A percentile compares a stretch with the other conserved stretches of the same genome.
These are phyloP conservation scores for Archocentrus centrarchus DNA, from an alignment of 2,113 vertebrate genomes.

Conservation along the genomic window DNA sequence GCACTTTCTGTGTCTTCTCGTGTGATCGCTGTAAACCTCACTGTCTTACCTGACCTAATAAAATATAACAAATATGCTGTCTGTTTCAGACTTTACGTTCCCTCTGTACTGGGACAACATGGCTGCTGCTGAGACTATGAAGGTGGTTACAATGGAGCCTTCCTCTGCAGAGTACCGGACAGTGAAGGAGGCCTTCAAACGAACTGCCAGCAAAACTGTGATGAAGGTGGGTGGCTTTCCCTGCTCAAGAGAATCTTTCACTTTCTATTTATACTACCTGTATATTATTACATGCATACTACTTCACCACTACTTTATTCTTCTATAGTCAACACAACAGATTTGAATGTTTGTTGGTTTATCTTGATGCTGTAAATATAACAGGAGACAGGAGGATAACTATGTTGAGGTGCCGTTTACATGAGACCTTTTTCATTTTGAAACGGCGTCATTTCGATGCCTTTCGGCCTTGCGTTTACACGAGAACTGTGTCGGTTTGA, in stretches of 20 bases:
- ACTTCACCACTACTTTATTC: neutral
- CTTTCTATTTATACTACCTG: neutral
- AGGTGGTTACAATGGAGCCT: constrained; percentile 18
- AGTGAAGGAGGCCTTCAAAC: constrained; percentile 61
- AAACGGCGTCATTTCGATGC: no score
- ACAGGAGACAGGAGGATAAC: no score
- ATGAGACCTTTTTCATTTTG: no score
- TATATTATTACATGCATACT: neutral
- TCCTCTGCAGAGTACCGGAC: constrained; percentile 57
- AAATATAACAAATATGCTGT: fast-evolving
- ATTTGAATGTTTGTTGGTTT: neutral
- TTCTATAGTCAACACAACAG: no score
- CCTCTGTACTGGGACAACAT: constrained; percentile 76
- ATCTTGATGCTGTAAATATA: neutral
- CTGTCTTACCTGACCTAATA: neutral
- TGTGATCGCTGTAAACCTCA: no score
- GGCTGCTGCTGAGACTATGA: constrained; percentile 3
- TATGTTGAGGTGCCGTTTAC: no score
- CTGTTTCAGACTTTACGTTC: constrained; percentile 62
- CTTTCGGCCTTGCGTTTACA: no score
- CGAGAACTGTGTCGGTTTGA: no score
- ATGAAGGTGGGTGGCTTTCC: constrained; percentile 51
- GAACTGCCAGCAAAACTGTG: constrained; percentile 32
- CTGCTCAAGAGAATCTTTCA: neutral
- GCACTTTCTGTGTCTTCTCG: neutral